Percentiles rank a stretch among this genome's conserved stretches.
Conservation (phyloP, 2,888 invertebrate species). For the Scelioninae gen. 2 region DNA sequence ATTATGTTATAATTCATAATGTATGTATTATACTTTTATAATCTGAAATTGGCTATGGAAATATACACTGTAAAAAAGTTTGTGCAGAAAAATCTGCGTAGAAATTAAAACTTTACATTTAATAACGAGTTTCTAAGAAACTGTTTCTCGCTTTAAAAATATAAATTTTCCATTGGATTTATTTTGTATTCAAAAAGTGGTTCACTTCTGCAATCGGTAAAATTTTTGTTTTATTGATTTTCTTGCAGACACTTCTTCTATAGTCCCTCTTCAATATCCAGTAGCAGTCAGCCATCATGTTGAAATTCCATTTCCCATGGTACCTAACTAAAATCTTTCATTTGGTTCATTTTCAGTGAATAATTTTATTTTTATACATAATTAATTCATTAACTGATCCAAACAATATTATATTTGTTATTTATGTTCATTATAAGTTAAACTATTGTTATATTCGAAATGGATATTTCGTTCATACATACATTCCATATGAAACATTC, state of each 20-base stretch:
- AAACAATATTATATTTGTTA: too few species aligned
- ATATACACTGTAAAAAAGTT: too few species aligned
- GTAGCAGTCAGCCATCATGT: slow-evolving; percentile 30
- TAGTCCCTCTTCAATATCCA: slow-evolving; percentile 34
- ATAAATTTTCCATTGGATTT: slow-evolving; percentile 4
- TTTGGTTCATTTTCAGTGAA: slow-evolving; percentile 15
- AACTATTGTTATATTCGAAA: too few species aligned
- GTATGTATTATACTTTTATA: too few species aligned
- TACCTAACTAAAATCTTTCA: slow-evolving; percentile 41
- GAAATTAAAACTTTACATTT: background rate
- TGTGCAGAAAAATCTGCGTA: background rate
- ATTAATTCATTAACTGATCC: too few species aligned
- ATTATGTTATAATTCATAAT: too few species aligned
- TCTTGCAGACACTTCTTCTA: slow-evolving; percentile 29
- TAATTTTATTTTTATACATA: background rate
- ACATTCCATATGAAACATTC: too few species aligned
- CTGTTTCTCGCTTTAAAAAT: background rate
- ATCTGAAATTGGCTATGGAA: too few species aligned
- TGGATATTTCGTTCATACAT: too few species aligned
- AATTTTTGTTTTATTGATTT: slow-evolving; percentile 38
- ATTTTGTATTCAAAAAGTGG: slow-evolving; percentile 1
- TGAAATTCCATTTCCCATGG: slow-evolving; percentile 40
- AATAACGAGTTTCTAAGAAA: background rate
- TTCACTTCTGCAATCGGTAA: slow-evolving; percentile 14
- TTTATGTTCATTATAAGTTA: too few species aligned